Evolutionary conservation across 2,888 invertebrate genomes (phyloP).

Genomic region (Biston betularia): DNA sequence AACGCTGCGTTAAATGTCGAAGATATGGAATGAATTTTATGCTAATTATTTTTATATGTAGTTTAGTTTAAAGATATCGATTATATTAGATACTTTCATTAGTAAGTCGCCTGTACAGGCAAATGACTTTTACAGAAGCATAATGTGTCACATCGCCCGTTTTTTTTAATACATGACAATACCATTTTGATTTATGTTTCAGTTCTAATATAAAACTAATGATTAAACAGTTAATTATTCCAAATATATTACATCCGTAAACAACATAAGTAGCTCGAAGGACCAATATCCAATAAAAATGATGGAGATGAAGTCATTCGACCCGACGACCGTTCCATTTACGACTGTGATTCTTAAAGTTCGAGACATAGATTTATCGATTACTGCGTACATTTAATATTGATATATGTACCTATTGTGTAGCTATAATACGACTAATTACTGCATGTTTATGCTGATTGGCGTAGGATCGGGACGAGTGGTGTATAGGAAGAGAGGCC

Average conservation of each 20-base stretch:
- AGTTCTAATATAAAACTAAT: neutral
- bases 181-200: neutral
- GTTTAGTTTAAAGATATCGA: too few relatives aligned
- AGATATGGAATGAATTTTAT: too few relatives aligned
- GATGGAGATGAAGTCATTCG: constrained; percentile 60
- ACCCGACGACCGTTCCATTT: constrained; percentile 58
- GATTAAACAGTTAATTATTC: neutral
- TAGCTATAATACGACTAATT: neutral
- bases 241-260: constrained; percentile 5
- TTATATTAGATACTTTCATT: too few relatives aligned
- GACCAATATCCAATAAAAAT: constrained; percentile 52
- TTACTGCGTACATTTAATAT: neutral
- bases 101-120: neutral
- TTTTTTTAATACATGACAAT: neutral
- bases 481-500: too few relatives aligned
- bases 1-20: too few relatives aligned
- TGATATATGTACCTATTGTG: neutral
- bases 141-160: too few relatives aligned
- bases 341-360: constrained; percentile 56
- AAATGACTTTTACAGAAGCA: neutral
- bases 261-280: constrained; percentile 36
- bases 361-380: neutral
- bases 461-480: too few relatives aligned
- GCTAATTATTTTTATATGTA: too few relatives aligned
- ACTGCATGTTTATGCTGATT: too few relatives aligned